Evolutionary conservation across 2,797 vertebrate genomes (phyloP).

Genomic region (Pristis pectinata): DNA sequence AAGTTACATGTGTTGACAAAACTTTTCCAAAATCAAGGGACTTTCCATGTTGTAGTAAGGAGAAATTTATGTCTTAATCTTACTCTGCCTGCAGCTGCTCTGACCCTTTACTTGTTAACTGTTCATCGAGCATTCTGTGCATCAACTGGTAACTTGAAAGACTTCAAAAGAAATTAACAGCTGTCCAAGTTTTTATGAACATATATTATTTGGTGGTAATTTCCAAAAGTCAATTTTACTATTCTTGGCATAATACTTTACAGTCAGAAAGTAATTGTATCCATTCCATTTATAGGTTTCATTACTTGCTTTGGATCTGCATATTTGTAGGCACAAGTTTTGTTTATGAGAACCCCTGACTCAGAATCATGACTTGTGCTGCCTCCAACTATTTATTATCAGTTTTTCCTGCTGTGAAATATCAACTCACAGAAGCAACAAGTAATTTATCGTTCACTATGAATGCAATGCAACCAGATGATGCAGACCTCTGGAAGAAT

Average conservation of each 20-base stretch:
- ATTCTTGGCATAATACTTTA: neutral
- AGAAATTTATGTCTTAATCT: neutral
- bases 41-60: neutral
- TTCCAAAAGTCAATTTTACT: neutral
- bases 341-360: neutral
- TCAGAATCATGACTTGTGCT: neutral
- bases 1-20: neutral
- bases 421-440: neutral
- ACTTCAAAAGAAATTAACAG: neutral
- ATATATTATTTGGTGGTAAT: neutral
- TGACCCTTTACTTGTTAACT: neutral
- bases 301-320: neutral
- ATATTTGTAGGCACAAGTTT: neutral
- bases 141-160: neutral
- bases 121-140: neutral
- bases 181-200: neutral
- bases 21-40: neutral
- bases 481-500: neutral
- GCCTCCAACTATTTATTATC: neutral
- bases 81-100: neutral
- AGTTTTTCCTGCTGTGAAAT: neutral
- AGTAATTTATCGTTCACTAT: neutral
- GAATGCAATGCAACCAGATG: neutral
- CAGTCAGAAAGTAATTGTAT: neutral
- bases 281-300: neutral